Conservation (phyloP, 2,113 vertebrate genomes). For the Lagenorhynchus albirostris region DNA sequence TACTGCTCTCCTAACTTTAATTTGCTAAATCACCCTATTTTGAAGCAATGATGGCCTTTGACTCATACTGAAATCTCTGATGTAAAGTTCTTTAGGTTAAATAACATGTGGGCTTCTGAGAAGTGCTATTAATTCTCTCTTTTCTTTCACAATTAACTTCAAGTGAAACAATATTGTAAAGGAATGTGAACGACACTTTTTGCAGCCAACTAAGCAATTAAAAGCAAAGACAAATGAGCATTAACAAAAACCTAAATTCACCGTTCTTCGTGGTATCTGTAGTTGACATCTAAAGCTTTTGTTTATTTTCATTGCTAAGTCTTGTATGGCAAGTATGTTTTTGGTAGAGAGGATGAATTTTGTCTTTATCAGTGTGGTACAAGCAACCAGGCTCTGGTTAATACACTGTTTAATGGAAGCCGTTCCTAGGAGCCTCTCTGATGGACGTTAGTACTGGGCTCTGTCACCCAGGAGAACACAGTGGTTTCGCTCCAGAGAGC, state of each 20-base stretch:
- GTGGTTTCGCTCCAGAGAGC: neutral
- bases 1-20: neutral
- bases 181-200: neutral
- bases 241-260: neutral
- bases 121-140: neutral
- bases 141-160: constrained; percentile 27
- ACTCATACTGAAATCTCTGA: neutral
- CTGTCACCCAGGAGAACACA: neutral
- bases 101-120: neutral
- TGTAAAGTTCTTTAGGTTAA: neutral
- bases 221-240: neutral
- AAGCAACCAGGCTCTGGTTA: neutral
- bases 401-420: constrained; percentile 15
- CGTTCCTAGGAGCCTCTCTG: neutral
- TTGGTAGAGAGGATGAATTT: neutral
- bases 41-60: neutral
- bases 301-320: constrained; percentile 25
- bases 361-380: constrained; percentile 1
- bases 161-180: neutral
- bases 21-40: neutral
- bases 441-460: neutral
- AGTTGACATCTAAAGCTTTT: neutral
- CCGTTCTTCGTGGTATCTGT: neutral
- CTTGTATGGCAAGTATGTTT: constrained; percentile 21
- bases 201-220: neutral